These are phyloP conservation scores for Trematocara unimaculatum DNA, from an alignment of 2,113 vertebrate species.

Conservation along the genomic window DNA sequence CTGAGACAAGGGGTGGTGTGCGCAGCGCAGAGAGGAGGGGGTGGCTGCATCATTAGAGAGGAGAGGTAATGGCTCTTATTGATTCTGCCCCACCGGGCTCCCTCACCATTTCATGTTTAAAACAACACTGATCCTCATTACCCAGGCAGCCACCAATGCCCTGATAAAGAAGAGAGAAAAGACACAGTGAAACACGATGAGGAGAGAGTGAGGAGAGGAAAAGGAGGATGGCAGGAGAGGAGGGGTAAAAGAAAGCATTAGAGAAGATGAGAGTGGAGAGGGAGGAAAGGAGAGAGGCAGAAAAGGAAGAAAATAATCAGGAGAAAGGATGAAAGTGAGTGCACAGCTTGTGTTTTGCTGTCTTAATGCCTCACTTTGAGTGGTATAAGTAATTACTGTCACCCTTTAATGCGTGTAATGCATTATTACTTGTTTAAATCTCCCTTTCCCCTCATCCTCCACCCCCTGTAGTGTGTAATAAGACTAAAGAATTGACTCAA, in stretches of 20 bases:
- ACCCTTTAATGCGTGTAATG: slow-evolving; percentile 52
- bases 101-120: slow-evolving; percentile 78
- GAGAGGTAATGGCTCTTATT: slow-evolving; percentile 76
- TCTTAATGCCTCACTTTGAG: slow-evolving; percentile 30
- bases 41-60: slow-evolving; percentile 70
- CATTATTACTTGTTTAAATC: slow-evolving; percentile 56
- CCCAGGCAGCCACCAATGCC: slow-evolving; percentile 47
- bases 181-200: slow-evolving; percentile 3
- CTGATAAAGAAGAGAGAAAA: slow-evolving; percentile 42
- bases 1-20: slow-evolving; percentile 60
- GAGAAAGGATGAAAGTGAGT: not conserved
- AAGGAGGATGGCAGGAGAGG: not conserved
- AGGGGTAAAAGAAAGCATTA: not conserved
- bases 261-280: not conserved
- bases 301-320: slow-evolving; percentile 13
- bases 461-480: slow-evolving; percentile 52
- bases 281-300: not conserved
- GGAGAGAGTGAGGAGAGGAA: not conserved
- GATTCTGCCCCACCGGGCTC: slow-evolving; percentile 65
- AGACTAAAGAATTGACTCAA: slow-evolving; percentile 62
- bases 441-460: not conserved
- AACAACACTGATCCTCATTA: slow-evolving; percentile 81
- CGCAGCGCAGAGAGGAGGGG: not conserved
- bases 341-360: slow-evolving; percentile 36
- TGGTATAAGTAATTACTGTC: slow-evolving; percentile 60